Conservation (phyloP, 1,140 invertebrate species). For the Akabosia matsudoensis region DNA sequence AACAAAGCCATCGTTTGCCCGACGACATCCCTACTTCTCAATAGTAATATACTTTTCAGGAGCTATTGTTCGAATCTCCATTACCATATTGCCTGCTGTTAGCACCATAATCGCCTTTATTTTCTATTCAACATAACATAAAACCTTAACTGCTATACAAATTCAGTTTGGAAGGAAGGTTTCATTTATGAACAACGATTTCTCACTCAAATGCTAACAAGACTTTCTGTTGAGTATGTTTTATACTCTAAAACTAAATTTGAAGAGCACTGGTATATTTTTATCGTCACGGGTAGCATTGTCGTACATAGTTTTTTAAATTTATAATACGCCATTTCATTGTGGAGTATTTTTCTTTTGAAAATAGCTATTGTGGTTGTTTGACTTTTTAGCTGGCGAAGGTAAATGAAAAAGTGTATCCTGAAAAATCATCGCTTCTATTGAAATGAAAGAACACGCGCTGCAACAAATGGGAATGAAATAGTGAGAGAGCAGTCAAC, state of each 20-base stretch:
- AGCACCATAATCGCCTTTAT: constrained; percentile 10
- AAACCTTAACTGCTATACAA: no score
- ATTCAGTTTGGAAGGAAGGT: no score
- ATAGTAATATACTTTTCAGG: background rate
- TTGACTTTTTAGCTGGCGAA: background rate
- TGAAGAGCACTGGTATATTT: background rate
- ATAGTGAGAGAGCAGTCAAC: background rate
- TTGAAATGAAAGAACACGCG: constrained; percentile 16
- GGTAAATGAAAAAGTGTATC: background rate
- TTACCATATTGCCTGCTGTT: constrained; percentile 8
- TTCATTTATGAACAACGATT: background rate
- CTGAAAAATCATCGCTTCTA: constrained; percentile 1
- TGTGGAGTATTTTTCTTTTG: background rate
- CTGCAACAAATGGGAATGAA: background rate
- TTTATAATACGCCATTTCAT: no score
- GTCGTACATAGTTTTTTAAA: background rate
- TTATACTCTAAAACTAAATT: background rate
- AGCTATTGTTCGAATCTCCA: background rate
- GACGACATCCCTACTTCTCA: no score
- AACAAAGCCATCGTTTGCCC: no score
- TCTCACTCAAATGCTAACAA: constrained; percentile 5
- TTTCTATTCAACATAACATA: background rate
- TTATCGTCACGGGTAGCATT: background rate
- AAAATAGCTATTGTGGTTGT: background rate
- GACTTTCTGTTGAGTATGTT: background rate